phyloP scores from a whole-genome alignment of 2,113 vertebrate genomes.

The Cepphus grylle region DNA sequence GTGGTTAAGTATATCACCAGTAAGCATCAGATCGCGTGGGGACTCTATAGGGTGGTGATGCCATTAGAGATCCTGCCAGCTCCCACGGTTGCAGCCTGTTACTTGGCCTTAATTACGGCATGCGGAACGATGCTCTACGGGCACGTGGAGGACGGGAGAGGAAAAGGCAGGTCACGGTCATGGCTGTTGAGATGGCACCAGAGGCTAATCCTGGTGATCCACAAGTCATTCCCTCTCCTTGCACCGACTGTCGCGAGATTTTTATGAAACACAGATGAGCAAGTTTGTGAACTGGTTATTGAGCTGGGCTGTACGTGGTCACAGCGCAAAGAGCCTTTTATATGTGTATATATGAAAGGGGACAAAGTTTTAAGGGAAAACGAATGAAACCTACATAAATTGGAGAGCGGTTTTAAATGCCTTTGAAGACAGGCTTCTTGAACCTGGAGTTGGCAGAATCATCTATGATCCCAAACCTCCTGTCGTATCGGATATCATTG shows the following conservation, averaged over 20 bases:
- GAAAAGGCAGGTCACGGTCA: not conserved
- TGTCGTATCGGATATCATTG: not conserved
- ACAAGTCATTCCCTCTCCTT: not conserved
- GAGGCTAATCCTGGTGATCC: not conserved
- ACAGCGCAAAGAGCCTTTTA: not conserved
- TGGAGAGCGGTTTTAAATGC: not conserved
- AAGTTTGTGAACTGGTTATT: not conserved
- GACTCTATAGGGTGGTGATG: conserved; percentile 49
- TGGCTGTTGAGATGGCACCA: not conserved
- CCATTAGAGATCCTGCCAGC: conserved; percentile 47
- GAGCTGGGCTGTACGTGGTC: not conserved
- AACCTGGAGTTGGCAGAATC: conserved; percentile 57
- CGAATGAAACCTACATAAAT: not conserved
- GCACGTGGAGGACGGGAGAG: not conserved
- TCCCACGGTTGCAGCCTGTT: not conserved
- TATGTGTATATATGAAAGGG: accelerated
- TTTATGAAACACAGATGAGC: not conserved
- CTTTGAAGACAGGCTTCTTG: not conserved
- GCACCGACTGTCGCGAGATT: not conserved
- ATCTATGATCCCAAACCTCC: conserved; percentile 19
- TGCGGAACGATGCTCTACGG: not conserved
- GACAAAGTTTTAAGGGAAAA: not conserved
- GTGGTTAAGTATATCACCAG: conserved; percentile 98
- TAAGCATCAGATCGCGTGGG: conserved; percentile 85
- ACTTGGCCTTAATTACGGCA: not conserved